These are phyloP conservation scores for Stegostoma tigrinum DNA, from an alignment of 2,113 vertebrate species.

Conservation along the genomic window DNA sequence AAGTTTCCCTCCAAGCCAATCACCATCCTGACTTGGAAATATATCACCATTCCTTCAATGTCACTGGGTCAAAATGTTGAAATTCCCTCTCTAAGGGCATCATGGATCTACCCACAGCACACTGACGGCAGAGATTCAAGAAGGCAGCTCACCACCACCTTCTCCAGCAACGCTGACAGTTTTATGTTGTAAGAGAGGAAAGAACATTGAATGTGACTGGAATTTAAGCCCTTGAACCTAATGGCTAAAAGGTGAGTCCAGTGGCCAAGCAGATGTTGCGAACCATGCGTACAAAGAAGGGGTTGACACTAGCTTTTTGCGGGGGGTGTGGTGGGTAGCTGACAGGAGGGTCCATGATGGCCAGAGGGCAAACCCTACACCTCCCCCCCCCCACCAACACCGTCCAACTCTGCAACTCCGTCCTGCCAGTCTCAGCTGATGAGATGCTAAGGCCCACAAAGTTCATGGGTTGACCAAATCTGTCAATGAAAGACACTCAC, in stretches of 20 bases:
- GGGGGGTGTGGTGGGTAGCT: too few relatives aligned
- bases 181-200: background rate
- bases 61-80: background rate
- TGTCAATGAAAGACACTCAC: slow-evolving; percentile 21
- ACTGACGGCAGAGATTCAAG: background rate
- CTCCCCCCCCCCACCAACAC: too few relatives aligned
- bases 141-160: background rate
- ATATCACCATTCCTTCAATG: background rate
- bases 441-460: background rate
- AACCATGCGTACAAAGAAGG: too few relatives aligned
- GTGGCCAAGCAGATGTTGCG: background rate
- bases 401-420: too few relatives aligned
- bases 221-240: background rate
- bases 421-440: background rate
- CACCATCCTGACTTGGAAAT: background rate
- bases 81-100: background rate
- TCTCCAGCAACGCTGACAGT: background rate
- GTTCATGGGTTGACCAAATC: background rate
- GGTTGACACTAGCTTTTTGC: too few relatives aligned
- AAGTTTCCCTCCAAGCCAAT: background rate
- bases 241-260: background rate
- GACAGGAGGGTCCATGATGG: background rate
- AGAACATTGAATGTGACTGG: background rate
- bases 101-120: background rate
- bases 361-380: background rate